Conservation (phyloP, 2,888 invertebrate genomes). For the Noctua comes region DNA sequence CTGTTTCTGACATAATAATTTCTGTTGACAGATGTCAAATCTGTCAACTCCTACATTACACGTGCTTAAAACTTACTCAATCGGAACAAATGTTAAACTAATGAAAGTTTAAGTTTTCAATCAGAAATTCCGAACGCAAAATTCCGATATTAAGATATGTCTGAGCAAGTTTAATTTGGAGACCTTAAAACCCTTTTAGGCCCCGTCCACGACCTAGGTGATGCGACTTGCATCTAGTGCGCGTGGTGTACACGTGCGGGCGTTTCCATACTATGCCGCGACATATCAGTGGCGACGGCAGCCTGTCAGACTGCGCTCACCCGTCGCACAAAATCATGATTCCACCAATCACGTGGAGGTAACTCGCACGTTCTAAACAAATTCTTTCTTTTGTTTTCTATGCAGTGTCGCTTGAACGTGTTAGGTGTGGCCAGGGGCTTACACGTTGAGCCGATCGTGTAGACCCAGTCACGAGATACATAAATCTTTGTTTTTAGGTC, state of each 20-base stretch:
- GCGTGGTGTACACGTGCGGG: neutral
- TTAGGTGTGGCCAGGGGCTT: neutral
- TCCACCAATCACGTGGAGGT: neutral
- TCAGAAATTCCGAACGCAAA: slow-evolving; percentile 31
- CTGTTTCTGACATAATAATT: neutral
- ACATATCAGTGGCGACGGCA: neutral
- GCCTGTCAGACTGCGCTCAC: neutral
- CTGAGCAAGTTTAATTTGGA: slow-evolving; percentile 33
- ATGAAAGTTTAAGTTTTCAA: slow-evolving; percentile 41
- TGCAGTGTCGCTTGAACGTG: neutral
- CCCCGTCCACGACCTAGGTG: neutral
- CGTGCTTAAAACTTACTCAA: slow-evolving; percentile 7
- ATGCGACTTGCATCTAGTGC: neutral
- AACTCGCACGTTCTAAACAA: neutral
- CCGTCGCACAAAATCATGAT: neutral
- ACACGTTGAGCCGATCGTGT: neutral
- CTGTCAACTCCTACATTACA: neutral
- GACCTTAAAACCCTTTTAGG: neutral
- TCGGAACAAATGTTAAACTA: slow-evolving; percentile 28
- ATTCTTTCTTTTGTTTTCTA: neutral
- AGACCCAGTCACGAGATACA: slow-evolving; percentile 20
- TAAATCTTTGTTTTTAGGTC: slow-evolving; percentile 20
- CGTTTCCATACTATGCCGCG: neutral
- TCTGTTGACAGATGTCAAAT: neutral
- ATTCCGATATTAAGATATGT: slow-evolving; percentile 10